phyloP scores from a whole-genome alignment of 2,888 invertebrate species.

The Volucella inanis region DNA sequence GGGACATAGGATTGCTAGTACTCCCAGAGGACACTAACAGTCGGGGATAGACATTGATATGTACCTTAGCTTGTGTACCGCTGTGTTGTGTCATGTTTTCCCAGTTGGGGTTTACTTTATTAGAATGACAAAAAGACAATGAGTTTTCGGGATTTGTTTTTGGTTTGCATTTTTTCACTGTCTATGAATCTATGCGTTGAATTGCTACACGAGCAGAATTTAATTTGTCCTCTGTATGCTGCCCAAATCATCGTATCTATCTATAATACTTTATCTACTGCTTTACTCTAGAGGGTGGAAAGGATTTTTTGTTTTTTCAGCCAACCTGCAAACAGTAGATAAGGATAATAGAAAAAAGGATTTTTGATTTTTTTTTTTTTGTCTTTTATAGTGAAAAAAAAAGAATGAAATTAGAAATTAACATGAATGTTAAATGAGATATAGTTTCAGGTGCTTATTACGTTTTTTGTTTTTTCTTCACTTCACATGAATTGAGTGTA shows the following conservation, averaged over 20 bases:
- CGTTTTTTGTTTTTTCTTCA: not conserved
- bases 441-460: conserved; percentile 14
- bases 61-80: conserved; percentile 32
- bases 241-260: not conserved
- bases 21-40: conserved; percentile 25
- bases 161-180: not conserved
- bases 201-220: conserved; percentile 60
- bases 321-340: conserved; percentile 65
- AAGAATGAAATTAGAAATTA: conserved; percentile 11
- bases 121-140: conserved; percentile 37
- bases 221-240: conserved; percentile 38
- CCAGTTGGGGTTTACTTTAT: conserved; percentile 54
- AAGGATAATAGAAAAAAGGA: conserved; percentile 58
- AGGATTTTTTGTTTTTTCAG: conserved; percentile 50
- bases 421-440: not conserved
- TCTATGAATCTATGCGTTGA: not conserved
- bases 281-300: not conserved
- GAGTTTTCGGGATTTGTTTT: conserved; percentile 18
- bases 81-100: conserved; percentile 18
- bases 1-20: conserved; percentile 15
- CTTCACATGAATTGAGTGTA: not conserved
- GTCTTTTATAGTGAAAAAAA: not conserved
- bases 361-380: conserved; percentile 20
- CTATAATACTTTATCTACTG: not conserved
- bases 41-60: conserved; percentile 37